Percentiles rank a stretch among this genome's conserved stretches.
Evolutionary conservation across 2,113 vertebrate species (phyloP).

Genomic region (Bungarus multicinctus): DNA sequence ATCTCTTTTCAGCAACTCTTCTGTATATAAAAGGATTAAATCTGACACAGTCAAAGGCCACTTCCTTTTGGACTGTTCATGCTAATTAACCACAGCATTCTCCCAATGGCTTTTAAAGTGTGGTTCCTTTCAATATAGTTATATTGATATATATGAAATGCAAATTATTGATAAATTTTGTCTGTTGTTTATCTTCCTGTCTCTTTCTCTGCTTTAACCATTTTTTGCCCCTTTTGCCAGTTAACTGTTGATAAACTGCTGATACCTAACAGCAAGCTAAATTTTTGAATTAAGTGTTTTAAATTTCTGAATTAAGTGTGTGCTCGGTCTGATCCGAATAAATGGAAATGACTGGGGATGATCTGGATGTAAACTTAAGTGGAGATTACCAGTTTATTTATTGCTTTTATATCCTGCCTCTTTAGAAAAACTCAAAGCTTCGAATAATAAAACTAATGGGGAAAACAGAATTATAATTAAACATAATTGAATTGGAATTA

Average conservation of each 20-base stretch:
- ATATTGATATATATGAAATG: neutral
- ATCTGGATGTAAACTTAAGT: neutral
- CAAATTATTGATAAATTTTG: neutral
- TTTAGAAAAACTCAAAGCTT: neutral
- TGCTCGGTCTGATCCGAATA: neutral
- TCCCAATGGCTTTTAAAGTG: neutral
- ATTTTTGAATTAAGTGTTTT: neutral
- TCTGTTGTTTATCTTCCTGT: neutral
- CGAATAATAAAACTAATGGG: neutral
- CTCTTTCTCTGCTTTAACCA: neutral
- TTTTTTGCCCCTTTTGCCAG: neutral
- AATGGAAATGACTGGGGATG: neutral
- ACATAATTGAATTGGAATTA: neutral
- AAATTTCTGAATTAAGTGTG: neutral
- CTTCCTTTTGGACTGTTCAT: neutral
- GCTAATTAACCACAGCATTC: neutral
- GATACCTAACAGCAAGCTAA: neutral
- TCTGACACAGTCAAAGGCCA: neutral
- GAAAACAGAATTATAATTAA: neutral
- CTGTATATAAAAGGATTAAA: neutral
- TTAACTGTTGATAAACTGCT: neutral
- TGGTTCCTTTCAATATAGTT: neutral
- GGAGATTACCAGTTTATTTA: neutral
- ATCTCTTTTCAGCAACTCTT: neutral
- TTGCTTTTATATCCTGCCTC: neutral